These are phyloP conservation scores for Musca vetustissima DNA, from an alignment of 1,140 invertebrate species.

Conservation along the genomic window DNA sequence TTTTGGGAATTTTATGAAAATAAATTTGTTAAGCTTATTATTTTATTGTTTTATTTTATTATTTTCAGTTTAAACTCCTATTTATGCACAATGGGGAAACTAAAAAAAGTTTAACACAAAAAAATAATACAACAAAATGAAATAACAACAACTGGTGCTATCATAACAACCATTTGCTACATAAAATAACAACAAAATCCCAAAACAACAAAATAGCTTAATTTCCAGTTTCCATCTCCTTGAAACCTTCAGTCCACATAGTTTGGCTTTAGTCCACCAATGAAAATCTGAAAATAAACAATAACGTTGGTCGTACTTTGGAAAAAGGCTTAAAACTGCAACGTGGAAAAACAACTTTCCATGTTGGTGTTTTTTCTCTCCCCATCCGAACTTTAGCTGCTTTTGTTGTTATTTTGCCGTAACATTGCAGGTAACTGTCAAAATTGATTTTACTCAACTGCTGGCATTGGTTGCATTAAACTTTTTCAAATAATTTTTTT, in stretches of 20 bases:
- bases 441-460: conserved; percentile 54
- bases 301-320: background rate
- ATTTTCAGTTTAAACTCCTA: background rate
- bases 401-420: conserved; percentile 13
- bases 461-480: background rate
- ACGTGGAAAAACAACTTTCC: background rate
- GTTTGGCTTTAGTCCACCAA: background rate
- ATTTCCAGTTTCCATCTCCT: no score
- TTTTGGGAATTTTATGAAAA: no score
- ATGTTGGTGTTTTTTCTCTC: background rate
- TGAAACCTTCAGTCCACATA: no score
- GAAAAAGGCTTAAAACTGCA: background rate
- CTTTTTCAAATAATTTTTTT: no score
- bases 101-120: conserved; percentile 4
- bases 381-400: background rate
- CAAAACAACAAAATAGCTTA: background rate
- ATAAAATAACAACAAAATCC: background rate
- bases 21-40: no score
- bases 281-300: background rate
- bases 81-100: conserved; percentile 11
- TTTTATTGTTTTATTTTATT: no score
- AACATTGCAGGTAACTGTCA: conserved; percentile 54
- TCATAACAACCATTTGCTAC: conserved; percentile 1
- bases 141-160: conserved; percentile 18
- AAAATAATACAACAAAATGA: background rate